Percentiles rank a stretch among this genome's conserved stretches.
phyloP scores from a whole-genome alignment of 1,140 invertebrate species.

The Pachyrhynchus sulphureomaculatus region DNA sequence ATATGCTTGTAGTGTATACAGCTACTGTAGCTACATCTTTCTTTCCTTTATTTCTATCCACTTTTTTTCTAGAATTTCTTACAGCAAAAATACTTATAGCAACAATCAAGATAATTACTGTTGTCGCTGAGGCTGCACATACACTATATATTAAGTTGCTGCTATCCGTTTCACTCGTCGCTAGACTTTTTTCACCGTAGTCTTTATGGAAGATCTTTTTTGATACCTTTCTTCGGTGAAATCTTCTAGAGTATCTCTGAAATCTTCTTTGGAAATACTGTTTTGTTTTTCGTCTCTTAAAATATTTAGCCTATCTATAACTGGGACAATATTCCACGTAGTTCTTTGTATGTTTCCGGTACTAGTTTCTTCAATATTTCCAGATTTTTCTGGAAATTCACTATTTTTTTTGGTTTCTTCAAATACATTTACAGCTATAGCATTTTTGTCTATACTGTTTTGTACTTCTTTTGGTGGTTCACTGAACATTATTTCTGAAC shows the following conservation, averaged over 20 bases:
- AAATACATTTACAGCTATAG: neutral
- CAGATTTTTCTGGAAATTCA: no score
- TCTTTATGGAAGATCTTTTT: slow-evolving; percentile 5
- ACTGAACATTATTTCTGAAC: neutral
- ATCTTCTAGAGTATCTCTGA: neutral
- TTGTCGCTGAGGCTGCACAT: slow-evolving; percentile 14
- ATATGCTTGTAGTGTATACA: slow-evolving; percentile 51
- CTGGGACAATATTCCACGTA: neutral
- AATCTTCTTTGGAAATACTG: slow-evolving; percentile 4
- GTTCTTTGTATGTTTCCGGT: neutral
- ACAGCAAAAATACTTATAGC: slow-evolving; percentile 11
- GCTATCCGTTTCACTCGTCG: neutral
- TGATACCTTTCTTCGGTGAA: neutral
- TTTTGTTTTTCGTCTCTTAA: neutral
- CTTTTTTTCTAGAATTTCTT: slow-evolving; percentile 30
- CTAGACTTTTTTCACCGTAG: neutral
- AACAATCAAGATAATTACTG: slow-evolving; percentile 14
- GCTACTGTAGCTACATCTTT: slow-evolving; percentile 18
- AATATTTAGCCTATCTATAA: neutral
- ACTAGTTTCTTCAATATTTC: no score
- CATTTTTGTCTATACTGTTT: neutral
- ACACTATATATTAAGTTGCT: slow-evolving; percentile 27
- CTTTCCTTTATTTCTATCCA: neutral
- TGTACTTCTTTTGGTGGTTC: neutral
- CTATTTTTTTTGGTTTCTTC: no score